These are phyloP conservation scores for Silurus asotus DNA, from an alignment of 2,113 vertebrate genomes.

Conservation along the genomic window DNA sequence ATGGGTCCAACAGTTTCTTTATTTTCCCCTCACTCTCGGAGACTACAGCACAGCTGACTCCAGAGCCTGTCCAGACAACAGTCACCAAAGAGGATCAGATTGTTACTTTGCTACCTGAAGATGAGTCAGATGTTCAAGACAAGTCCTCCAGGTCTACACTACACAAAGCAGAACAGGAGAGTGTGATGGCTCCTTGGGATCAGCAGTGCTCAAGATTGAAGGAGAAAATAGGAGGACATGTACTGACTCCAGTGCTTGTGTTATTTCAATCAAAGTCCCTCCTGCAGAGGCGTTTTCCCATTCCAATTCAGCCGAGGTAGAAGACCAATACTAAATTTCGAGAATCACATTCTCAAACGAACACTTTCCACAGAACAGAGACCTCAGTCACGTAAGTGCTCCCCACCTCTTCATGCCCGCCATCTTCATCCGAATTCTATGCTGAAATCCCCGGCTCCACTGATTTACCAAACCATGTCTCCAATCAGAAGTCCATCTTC, in stretches of 20 bases:
- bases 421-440: conserved; percentile 84
- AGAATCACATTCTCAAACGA: conserved; percentile 32
- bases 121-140: conserved; percentile 75
- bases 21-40: conserved; percentile 3
- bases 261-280: conserved; percentile 78
- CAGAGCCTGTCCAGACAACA: background rate
- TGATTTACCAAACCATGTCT: conserved; percentile 83
- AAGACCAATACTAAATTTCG: conserved; percentile 35
- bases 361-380: background rate
- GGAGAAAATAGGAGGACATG: conserved; percentile 71
- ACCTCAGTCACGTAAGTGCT: background rate
- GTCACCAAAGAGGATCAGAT: conserved; percentile 74
- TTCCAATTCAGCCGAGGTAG: conserved; percentile 61
- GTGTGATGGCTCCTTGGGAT: conserved; percentile 38
- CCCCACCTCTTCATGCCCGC: conserved; percentile 15
- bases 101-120: conserved; percentile 80
- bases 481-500: conserved; percentile 95
- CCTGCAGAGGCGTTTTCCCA: conserved; percentile 75
- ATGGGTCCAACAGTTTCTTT: background rate
- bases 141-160: conserved; percentile 76
- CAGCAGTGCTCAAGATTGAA: conserved; percentile 60
- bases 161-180: conserved; percentile 74
- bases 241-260: conserved; percentile 71
- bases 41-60: background rate
- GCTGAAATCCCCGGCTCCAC: conserved; percentile 85